These are phyloP conservation scores for Heliconius himera DNA, from an alignment of 1,140 invertebrate genomes.

Conservation along the genomic window DNA sequence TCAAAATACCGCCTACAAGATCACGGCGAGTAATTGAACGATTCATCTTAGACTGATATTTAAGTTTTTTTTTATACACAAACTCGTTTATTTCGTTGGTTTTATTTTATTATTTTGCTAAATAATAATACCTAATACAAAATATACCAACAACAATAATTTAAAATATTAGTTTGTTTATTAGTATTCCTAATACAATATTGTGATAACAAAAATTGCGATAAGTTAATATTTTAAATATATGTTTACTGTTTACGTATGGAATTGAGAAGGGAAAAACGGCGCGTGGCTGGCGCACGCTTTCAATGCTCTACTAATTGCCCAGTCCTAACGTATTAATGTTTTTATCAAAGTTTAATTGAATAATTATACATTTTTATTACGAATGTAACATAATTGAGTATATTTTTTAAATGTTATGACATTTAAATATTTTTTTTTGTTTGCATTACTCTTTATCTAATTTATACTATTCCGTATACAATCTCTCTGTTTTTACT, in stretches of 20 bases:
- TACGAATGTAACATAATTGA: not conserved
- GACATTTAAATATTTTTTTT: too few species aligned
- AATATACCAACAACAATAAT: not conserved
- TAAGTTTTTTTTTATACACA: slow-evolving; percentile 2
- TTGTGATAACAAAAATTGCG: not conserved
- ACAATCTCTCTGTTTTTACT: too few species aligned
- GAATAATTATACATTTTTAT: slow-evolving; percentile 11
- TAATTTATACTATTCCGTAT: too few species aligned
- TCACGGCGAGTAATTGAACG: slow-evolving; percentile 64
- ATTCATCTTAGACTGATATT: slow-evolving; percentile 47
- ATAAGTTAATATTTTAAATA: not conserved
- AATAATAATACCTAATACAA: not conserved
- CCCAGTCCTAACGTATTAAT: slow-evolving; percentile 18
- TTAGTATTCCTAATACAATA: too few species aligned
- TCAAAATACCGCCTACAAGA: slow-evolving; percentile 61
- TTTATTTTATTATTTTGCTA: not conserved
- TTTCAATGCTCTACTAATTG: slow-evolving; percentile 37
- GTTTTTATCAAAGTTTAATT: not conserved
- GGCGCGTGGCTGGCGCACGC: slow-evolving; percentile 49
- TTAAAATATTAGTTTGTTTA: not conserved
- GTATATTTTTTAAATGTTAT: not conserved
- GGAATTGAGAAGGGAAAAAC: slow-evolving; percentile 36
- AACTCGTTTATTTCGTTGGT: not conserved
- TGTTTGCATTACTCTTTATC: too few species aligned
- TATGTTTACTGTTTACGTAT: not conserved